These are phyloP conservation scores for Agrenia bidenticulata DNA, from an alignment of 2,888 invertebrate species.

Conservation along the genomic window DNA sequence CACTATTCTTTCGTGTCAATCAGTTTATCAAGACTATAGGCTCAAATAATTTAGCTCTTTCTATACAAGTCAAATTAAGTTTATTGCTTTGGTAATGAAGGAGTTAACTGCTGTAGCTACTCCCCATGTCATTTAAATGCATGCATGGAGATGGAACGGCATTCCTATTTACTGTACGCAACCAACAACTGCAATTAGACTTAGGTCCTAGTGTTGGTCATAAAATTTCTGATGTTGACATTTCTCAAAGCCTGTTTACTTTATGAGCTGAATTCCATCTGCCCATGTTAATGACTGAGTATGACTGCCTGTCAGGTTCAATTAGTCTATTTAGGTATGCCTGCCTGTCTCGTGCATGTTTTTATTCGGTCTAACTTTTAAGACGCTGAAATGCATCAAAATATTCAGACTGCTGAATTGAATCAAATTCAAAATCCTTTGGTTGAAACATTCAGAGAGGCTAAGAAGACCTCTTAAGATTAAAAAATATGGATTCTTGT, in stretches of 20 bases:
- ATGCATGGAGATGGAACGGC: not conserved
- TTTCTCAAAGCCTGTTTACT: conserved; percentile 3
- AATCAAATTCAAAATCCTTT: too few species aligned
- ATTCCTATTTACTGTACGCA: not conserved
- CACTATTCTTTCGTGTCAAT: too few species aligned
- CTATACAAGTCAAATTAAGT: not conserved
- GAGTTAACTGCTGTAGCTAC: conserved; percentile 1
- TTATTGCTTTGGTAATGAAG: not conserved
- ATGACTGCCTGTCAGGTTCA: not conserved
- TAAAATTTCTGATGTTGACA: conserved; percentile 4
- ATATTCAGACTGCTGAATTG: too few species aligned
- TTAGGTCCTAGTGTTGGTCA: not conserved
- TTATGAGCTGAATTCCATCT: not conserved
- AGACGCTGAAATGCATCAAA: not conserved
- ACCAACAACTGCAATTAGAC: not conserved
- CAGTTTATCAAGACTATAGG: too few species aligned
- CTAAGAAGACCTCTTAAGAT: not conserved
- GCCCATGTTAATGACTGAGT: not conserved
- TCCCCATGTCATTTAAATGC: not conserved
- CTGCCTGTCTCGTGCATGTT: not conserved
- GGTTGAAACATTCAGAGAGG: too few species aligned
- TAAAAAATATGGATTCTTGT: not conserved
- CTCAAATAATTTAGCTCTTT: too few species aligned
- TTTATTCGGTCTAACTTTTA: not conserved
- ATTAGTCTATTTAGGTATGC: not conserved